A percentile compares a stretch with the other conserved stretches of the same genome.
Conservation (phyloP, 2,797 vertebrate genomes). For the Mionectes olivaceus region DNA sequence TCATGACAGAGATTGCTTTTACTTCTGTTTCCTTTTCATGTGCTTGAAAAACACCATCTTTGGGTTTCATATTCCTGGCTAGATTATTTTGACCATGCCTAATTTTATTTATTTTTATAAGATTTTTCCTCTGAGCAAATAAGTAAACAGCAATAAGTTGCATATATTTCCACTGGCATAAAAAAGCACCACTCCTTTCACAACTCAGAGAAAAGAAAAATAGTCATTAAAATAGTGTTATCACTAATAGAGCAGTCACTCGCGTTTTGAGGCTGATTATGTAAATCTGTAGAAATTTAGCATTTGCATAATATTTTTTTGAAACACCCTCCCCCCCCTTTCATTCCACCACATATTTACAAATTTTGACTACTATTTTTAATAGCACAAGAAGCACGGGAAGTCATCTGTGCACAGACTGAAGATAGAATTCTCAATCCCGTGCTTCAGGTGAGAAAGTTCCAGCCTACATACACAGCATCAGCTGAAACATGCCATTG, state of each 20-base stretch:
- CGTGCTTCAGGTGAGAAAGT: background rate
- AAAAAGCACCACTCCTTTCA: constrained; percentile 7
- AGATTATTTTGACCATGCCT: background rate
- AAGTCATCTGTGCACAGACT: background rate
- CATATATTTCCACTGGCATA: background rate
- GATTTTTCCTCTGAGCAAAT: background rate
- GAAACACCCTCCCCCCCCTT: background rate
- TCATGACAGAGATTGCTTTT: background rate
- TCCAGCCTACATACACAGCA: background rate
- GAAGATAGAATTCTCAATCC: background rate
- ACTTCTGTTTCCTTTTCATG: background rate
- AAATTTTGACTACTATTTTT: background rate
- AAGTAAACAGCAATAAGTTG: background rate
- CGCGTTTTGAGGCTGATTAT: background rate
- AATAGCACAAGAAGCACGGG: background rate
- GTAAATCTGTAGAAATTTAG: background rate
- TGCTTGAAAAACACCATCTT: background rate
- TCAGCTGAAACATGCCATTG: background rate
- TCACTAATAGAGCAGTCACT: constrained; percentile 17
- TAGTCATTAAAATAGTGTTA: constrained; percentile 53
- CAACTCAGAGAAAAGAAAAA: constrained; percentile 38
- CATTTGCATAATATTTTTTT: background rate
- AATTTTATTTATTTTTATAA: background rate
- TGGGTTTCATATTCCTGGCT: background rate
- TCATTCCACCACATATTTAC: background rate